phyloP scores from a whole-genome alignment of 2,113 vertebrate species.

The Erythrocercus mccallii region DNA sequence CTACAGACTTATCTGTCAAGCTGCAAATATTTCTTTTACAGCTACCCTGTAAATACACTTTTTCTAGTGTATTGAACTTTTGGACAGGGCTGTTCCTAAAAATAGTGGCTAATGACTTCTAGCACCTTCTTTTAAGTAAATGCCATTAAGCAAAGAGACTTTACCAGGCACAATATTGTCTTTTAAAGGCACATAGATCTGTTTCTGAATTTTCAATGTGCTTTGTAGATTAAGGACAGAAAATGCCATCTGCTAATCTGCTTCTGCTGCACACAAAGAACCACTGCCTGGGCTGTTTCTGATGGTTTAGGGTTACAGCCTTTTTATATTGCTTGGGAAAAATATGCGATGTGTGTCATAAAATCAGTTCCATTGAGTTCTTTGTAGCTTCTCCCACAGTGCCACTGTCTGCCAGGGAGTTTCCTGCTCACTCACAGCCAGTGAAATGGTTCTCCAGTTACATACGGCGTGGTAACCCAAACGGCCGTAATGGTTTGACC shows the following conservation, averaged over 20 bases:
- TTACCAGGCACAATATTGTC: neutral
- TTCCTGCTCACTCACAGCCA: conserved; percentile 28
- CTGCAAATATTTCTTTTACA: neutral
- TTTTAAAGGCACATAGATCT: neutral
- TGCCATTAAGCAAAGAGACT: neutral
- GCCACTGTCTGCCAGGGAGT: conserved; percentile 27
- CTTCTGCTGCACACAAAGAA: neutral
- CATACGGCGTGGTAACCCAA: neutral
- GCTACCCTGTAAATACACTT: neutral
- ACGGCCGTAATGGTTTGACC: conserved; percentile 6
- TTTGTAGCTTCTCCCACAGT: conserved; percentile 1
- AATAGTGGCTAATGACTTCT: neutral
- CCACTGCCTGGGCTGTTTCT: neutral
- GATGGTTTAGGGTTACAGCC: neutral
- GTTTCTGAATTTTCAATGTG: neutral
- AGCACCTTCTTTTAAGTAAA: neutral
- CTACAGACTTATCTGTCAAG: neutral
- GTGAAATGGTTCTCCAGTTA: neutral
- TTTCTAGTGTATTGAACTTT: neutral
- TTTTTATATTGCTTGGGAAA: neutral
- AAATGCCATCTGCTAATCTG: conserved; percentile 2
- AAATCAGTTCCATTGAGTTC: neutral
- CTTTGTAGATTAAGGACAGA: neutral
- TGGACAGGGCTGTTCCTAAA: neutral
- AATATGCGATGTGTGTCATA: neutral